These are phyloP conservation scores for Papilio polyxenes DNA, from an alignment of 1,140 invertebrate genomes.

Conservation along the genomic window DNA sequence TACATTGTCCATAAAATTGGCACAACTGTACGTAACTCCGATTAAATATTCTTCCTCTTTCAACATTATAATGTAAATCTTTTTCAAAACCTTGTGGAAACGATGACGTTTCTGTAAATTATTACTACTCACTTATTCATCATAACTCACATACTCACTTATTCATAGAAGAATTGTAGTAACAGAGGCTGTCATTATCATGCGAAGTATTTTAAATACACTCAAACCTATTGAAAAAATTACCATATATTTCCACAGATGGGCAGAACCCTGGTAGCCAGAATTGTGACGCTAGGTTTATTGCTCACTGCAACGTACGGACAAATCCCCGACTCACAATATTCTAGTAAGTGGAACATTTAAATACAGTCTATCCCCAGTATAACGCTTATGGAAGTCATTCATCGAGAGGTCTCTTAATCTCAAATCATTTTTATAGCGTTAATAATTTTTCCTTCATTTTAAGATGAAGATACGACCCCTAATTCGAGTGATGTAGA, in stretches of 20 bases:
- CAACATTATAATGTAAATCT: no score
- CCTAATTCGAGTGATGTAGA: conserved; percentile 61
- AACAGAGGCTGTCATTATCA: no score
- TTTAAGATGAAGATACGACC: conserved; percentile 47
- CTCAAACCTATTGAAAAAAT: background rate
- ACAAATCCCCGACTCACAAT: conserved; percentile 41
- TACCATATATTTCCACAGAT: conserved; percentile 46
- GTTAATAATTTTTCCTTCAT: background rate
- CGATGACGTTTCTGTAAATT: no score
- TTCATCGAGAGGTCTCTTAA: no score
- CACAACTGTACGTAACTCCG: no score
- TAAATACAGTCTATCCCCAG: background rate
- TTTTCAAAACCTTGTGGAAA: no score
- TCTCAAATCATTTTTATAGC: conserved; percentile 21
- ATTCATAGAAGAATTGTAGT: no score
- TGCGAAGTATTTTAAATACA: background rate
- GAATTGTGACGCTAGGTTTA: background rate
- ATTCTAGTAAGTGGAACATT: conserved; percentile 36
- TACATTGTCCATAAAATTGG: no score
- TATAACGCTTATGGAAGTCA: no score
- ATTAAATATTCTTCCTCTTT: no score
- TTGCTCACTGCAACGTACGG: conserved; percentile 14
- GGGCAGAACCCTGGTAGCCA: conserved; percentile 34
- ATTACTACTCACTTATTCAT: no score
- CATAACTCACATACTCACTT: no score